phyloP scores from a whole-genome alignment of 2,888 invertebrate genomes.

The Scaptomyza reducta region DNA sequence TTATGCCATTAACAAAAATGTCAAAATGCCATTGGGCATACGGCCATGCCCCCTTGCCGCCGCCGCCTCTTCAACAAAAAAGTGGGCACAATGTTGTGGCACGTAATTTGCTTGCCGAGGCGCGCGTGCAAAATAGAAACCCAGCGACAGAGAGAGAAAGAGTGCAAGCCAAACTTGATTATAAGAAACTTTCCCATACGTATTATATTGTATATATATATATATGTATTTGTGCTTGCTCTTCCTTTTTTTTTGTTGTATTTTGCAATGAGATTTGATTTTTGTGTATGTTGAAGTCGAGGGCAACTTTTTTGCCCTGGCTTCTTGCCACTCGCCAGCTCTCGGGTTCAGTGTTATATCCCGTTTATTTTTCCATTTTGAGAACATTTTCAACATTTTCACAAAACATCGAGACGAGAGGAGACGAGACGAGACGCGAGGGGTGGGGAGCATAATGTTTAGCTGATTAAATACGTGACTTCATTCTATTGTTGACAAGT shows the following conservation, averaged over 20 bases:
- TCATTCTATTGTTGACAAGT: slow-evolving; percentile 77
- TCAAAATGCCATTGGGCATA: slow-evolving; percentile 76
- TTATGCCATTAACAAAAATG: slow-evolving; percentile 77
- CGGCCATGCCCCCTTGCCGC: slow-evolving; percentile 8
- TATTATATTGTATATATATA: too few relatives aligned
- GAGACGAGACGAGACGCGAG: slow-evolving; percentile 32
- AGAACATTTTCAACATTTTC: slow-evolving; percentile 10
- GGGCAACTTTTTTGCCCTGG: slow-evolving; percentile 13
- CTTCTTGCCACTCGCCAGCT: not conserved
- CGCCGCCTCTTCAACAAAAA: slow-evolving; percentile 7
- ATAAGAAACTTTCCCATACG: slow-evolving; percentile 42
- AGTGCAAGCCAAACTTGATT: slow-evolving; percentile 36
- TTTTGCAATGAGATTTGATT: slow-evolving; percentile 54
- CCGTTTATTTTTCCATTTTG: slow-evolving; percentile 4
- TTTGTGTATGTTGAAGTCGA: slow-evolving; percentile 22
- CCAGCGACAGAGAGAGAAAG: slow-evolving; percentile 15
- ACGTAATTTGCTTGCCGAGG: slow-evolving; percentile 70
- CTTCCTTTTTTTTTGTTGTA: not conserved
- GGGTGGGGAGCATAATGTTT: slow-evolving; percentile 67
- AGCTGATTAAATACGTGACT: slow-evolving; percentile 84
- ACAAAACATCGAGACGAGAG: slow-evolving; percentile 19
- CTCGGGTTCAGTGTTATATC: too few relatives aligned
- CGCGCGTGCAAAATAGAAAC: slow-evolving; percentile 58
- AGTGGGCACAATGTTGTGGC: slow-evolving; percentile 39
- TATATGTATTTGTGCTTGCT: not conserved